Evolutionary conservation across 2,113 vertebrate genomes (phyloP).

Genomic region (Zosterops borbonicus): DNA sequence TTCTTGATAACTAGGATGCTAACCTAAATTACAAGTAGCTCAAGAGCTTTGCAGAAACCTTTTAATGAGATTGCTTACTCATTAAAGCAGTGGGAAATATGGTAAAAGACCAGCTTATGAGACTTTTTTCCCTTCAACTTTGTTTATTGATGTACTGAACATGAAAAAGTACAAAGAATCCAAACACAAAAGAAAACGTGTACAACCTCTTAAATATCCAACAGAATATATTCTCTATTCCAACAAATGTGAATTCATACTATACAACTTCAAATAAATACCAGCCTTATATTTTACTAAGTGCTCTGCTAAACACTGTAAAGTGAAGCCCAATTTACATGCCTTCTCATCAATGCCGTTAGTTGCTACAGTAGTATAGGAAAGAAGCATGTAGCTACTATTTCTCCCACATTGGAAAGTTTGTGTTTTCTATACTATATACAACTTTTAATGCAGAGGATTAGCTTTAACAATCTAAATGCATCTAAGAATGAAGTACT

Average conservation of each 20-base stretch:
- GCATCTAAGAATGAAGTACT: slow-evolving; percentile 75
- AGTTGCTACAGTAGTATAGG: slow-evolving; percentile 75
- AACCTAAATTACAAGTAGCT: not conserved
- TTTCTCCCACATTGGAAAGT: slow-evolving; percentile 67
- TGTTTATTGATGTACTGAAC: slow-evolving; percentile 99
- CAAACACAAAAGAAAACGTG: slow-evolving; percentile 99
- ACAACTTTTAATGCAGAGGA: slow-evolving; percentile 74
- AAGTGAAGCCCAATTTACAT: slow-evolving; percentile 84
- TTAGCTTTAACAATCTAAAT: slow-evolving; percentile 77
- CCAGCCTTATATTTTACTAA: slow-evolving; percentile 90
- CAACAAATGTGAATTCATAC: slow-evolving; percentile 93
- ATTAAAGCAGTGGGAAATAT: not conserved
- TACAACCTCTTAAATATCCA: slow-evolving; percentile 99
- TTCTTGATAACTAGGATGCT: not conserved
- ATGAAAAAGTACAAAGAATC: slow-evolving; percentile 96
- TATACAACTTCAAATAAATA: slow-evolving; percentile 98
- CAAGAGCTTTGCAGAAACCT: not conserved
- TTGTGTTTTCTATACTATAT: slow-evolving; percentile 70
- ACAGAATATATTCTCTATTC: slow-evolving; percentile 93
- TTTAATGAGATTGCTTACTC: not conserved
- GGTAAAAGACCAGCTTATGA: slow-evolving; percentile 59
- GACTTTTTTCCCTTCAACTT: slow-evolving; percentile 91
- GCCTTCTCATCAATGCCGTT: slow-evolving; percentile 80
- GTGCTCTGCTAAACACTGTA: slow-evolving; percentile 87
- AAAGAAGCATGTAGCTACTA: slow-evolving; percentile 77